Base-by-base conservation (phyloP, 23 tunicate species). In the Halocynthia roretzi region DNA sequence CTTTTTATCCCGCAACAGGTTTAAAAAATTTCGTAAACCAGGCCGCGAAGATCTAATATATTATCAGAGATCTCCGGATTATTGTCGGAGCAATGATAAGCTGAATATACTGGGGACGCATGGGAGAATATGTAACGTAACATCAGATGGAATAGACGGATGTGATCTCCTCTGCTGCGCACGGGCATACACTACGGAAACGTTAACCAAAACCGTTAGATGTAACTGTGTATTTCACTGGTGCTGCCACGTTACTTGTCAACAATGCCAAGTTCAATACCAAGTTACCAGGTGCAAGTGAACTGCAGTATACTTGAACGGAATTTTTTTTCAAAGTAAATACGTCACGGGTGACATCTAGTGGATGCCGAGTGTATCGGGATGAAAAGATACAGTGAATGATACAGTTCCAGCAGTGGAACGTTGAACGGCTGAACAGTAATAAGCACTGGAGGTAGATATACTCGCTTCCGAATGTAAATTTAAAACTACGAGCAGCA, bases 191-290 rank as follows among this genome's bases (percentile, higher is more conserved):
- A 54, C 11, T 19, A 72, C 91, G 20, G 61, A 52, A 18, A 74
- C 68, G 0, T 67, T 77, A 58, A 78, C 84, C 8, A 81, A 82
- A 12, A 67, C 52, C 18, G 98, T 83, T 72, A 80, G 74, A 74
- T 93, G 98, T 61, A 80, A 73, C 53, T 93, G 98, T 69, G 83
- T 75, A 10, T 93, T 93, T 54, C 85, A 83, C 17, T 93, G 98
- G 98, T 93, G 98, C 84, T 93, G 98, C 83, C 65, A 79, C 17
- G 93, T 93, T 11, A 79, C 80, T 9, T 93, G 98, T 77, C 71
- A 86, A n/a, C 63, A 85, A 55, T 91, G 97, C 81, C 53, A 44
- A 21, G 68, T 70, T 7, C 51, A 72, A 17, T 81, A 82, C 80
- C 71, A 85, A 23, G 84, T 81, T 52, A 86, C 85, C 81, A 87